These are phyloP conservation scores for Cephus pygmeus DNA, from an alignment of 2,888 invertebrate species.

Conservation along the genomic window DNA sequence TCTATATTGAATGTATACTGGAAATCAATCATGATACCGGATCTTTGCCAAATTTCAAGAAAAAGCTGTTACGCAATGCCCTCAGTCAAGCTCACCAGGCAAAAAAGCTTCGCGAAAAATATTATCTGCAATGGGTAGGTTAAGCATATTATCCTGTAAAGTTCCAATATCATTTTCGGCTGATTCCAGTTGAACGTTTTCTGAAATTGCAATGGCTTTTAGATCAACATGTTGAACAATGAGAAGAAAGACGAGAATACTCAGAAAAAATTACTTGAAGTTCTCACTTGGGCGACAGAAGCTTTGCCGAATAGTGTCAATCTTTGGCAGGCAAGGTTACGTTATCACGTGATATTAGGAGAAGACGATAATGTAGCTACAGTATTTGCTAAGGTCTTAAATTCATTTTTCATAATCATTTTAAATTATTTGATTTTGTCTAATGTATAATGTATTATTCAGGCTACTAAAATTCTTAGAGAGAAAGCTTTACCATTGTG, in stretches of 20 bases:
- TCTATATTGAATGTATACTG: constrained; percentile 70
- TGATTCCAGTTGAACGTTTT: no score
- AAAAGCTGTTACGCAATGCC: constrained; percentile 67
- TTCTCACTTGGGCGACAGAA: constrained; percentile 66
- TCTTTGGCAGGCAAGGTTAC: constrained; percentile 69
- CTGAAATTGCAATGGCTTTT: not conserved
- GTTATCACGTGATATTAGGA: constrained; percentile 64
- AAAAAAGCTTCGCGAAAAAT: constrained; percentile 66
- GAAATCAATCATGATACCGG: constrained; percentile 68
- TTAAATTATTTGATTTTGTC: not conserved
- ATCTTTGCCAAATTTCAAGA: constrained; percentile 66
- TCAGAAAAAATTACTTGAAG: constrained; percentile 52
- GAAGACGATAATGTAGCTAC: constrained; percentile 63
- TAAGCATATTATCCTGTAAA: not conserved
- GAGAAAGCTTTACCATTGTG: constrained; percentile 66
- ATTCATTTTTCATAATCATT: not conserved
- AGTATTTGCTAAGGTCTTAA: constrained; percentile 62
- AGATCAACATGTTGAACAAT: constrained; percentile 54
- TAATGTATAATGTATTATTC: not conserved
- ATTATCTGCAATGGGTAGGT: constrained; percentile 67
- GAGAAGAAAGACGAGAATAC: constrained; percentile 43
- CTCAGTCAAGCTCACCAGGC: constrained; percentile 68
- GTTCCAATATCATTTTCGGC: no score
- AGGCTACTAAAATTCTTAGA: constrained; percentile 60
- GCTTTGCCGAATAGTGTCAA: constrained; percentile 65